Evolutionary conservation across 1,140 invertebrate genomes (phyloP), one percentile per base, ranked within the genome.

Genomic region (Drosophila prosaltans): DNA sequence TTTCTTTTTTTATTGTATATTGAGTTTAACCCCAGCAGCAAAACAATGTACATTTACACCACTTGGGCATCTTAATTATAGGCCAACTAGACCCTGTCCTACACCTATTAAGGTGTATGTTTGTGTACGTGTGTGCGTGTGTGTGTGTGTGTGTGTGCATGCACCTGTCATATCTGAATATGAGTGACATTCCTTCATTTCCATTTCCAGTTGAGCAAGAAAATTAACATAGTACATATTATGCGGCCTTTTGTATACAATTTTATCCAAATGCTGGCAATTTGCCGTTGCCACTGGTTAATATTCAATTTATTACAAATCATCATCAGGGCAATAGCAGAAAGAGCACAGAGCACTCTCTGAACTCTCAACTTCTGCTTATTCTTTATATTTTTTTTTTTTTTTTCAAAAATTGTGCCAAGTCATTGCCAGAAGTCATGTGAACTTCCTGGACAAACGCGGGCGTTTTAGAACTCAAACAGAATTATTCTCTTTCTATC

Each of bases 271-370:
- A 36, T 36, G 65, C 58, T 85, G 78, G 81, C 78, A 85, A 85
- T 85, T 85, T 85, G 78, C 64, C 69, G 55, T 65, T 54, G 64
- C 36, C 60, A 74, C 70, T 79, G 84, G 84, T 88, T 88, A 88
- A 88, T 88, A 89, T 88, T 78, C 66, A 89, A 88, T 88, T 88
- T 88, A 88, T 88, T 74, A 88, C 83, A 82, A 74, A 83, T 88
- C 84, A 88, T 74, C 72, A 63, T 74, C 54, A 61, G 32, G 32
- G 32, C 32, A 36, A 36, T 36, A 36, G 32, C 32, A 36, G 32
- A 1, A 36, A 5, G 3, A 36, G 28, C 28, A 16, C 16, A 16
- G 16, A 30, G 32, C 3, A 36, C 32, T 4, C 32, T 36, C 67
- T 86, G 82, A 86, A 88, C 83, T 86, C 82, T 86, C 83, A 86